phyloP scores from a whole-genome alignment of 1,140 invertebrate species.

The Neodiprion pinetum region DNA sequence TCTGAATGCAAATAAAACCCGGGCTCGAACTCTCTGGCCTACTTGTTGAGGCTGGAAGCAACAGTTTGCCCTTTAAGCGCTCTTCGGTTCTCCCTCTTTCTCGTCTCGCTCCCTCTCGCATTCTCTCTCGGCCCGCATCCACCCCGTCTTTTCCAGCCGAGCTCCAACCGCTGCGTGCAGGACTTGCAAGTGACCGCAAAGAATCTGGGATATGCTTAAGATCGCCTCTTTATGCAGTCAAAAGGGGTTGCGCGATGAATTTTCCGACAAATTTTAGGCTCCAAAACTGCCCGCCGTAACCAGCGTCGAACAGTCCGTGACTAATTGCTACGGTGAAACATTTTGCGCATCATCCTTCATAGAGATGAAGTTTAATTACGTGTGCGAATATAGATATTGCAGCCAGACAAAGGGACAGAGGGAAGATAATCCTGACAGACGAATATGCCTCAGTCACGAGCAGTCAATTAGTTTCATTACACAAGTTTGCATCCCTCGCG shows the following conservation, averaged over 20 bases:
- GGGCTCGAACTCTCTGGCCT: conserved; percentile 28
- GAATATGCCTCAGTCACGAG: too few species aligned
- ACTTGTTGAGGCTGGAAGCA: conserved; percentile 60
- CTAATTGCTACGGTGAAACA: too few species aligned
- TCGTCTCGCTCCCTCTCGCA: conserved; percentile 16
- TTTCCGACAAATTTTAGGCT: not conserved
- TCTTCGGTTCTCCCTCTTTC: conserved; percentile 21
- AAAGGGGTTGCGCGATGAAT: not conserved
- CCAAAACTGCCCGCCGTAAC: too few species aligned
- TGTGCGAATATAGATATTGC: too few species aligned
- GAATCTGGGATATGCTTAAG: not conserved
- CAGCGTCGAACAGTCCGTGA: too few species aligned
- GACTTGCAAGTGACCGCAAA: not conserved
- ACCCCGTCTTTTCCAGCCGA: not conserved
- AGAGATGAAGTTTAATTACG: too few species aligned
- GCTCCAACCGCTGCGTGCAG: not conserved
- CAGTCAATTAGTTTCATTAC: too few species aligned
- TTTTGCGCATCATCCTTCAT: too few species aligned
- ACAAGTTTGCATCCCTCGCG: not conserved
- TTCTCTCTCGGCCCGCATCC: not conserved
- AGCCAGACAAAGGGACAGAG: too few species aligned
- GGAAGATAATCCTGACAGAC: too few species aligned
- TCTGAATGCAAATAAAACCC: not conserved
- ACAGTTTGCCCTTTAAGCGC: conserved; percentile 57
- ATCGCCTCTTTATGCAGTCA: not conserved